These are phyloP conservation scores for Patagioenas fasciata DNA, from an alignment of 2,113 vertebrate species.

Conservation along the genomic window DNA sequence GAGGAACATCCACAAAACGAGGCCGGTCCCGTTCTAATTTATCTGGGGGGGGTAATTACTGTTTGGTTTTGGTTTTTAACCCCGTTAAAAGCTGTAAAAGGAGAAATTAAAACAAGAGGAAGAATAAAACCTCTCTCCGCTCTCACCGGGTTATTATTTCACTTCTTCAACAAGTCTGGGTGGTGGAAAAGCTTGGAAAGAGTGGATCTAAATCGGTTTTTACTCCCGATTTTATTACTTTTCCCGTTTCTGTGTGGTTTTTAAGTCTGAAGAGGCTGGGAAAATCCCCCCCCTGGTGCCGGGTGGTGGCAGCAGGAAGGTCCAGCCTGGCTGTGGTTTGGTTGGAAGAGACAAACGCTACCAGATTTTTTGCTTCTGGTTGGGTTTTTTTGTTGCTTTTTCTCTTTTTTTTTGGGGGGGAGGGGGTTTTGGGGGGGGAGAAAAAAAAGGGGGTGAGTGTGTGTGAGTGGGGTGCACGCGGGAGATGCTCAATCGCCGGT, in stretches of 20 bases:
- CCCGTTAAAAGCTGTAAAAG: constrained; percentile 39
- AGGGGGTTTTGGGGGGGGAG: no score
- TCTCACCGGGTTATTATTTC: neutral
- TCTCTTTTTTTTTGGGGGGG: no score
- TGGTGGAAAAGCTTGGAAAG: constrained; percentile 72
- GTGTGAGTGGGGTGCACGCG: constrained; percentile 53
- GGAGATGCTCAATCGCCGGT: constrained; percentile 84
- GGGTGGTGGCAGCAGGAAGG: constrained; percentile 3
- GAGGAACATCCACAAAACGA: no score
- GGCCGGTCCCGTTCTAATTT: no score
- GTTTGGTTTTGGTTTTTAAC: neutral
- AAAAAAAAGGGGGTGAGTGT: constrained; percentile 16
- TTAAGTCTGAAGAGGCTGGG: constrained; percentile 69
- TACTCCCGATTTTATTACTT: constrained; percentile 36
- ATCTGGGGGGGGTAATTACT: no score
- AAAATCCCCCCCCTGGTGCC: constrained; percentile 61
- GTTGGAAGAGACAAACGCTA: constrained; percentile 53
- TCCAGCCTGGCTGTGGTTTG: constrained; percentile 14
- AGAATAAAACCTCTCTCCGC: neutral
- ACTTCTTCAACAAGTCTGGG: constrained; percentile 27
- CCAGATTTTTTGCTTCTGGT: constrained; percentile 21
- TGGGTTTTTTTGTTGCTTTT: neutral
- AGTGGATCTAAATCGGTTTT: constrained; percentile 72
- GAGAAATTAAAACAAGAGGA: neutral
- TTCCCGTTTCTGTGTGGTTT: constrained; percentile 32